These are phyloP conservation scores for Tetramorium bicarinatum DNA, from an alignment of 2,888 invertebrate species.

Conservation along the genomic window DNA sequence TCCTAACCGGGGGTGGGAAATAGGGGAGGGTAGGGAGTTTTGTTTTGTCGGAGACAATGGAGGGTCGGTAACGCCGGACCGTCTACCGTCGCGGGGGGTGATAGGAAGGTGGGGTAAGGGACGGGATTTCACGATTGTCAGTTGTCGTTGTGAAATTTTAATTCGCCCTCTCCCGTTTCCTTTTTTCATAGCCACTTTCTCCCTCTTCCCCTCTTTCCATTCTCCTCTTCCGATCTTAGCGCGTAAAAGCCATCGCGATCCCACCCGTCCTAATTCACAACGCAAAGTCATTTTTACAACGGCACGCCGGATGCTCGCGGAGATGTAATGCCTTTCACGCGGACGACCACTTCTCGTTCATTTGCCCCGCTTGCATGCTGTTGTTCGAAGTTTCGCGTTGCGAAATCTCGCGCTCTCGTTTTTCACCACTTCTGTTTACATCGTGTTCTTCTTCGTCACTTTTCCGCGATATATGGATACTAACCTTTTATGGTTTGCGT, in stretches of 20 bases:
- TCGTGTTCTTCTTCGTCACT: not conserved
- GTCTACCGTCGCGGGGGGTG: slow-evolving; percentile 65
- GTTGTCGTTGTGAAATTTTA: slow-evolving; percentile 83
- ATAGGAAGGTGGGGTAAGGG: slow-evolving; percentile 66
- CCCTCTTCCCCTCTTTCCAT: slow-evolving; percentile 30
- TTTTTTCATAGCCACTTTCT: slow-evolving; percentile 60
- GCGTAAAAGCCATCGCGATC: slow-evolving; percentile 49
- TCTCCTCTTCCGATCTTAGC: slow-evolving; percentile 67
- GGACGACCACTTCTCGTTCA: slow-evolving; percentile 35
- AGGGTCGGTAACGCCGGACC: slow-evolving; percentile 73
- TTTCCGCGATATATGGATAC: not conserved
- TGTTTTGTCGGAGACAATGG: slow-evolving; percentile 82
- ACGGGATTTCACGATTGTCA: slow-evolving; percentile 77
- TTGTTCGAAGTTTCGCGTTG: slow-evolving; percentile 41
- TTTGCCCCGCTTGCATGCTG: not conserved
- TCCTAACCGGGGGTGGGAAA: slow-evolving; percentile 83
- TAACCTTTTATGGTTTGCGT: not conserved
- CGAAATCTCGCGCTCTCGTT: slow-evolving; percentile 15
- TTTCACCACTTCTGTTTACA: slow-evolving; percentile 44
- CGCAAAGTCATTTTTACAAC: slow-evolving; percentile 50
- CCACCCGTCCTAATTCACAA: slow-evolving; percentile 37
- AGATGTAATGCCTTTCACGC: slow-evolving; percentile 52
- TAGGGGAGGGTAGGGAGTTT: slow-evolving; percentile 49
- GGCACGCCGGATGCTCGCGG: slow-evolving; percentile 46
- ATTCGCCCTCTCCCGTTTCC: slow-evolving; percentile 77